Conservation (phyloP, 2,113 vertebrate genomes). For the Thalassoma bifasciatum region DNA sequence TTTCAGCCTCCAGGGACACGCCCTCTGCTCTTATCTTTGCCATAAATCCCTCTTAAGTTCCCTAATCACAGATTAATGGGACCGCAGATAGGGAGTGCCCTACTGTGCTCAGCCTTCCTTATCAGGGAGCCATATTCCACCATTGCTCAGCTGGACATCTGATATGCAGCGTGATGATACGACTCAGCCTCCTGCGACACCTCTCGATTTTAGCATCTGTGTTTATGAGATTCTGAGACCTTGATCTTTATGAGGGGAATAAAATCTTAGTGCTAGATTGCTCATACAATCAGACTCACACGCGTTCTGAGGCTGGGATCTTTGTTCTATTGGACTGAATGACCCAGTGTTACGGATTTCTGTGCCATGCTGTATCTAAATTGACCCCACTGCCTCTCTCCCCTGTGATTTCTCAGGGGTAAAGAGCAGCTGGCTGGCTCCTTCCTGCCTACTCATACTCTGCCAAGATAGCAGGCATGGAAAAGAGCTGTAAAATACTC, state of each 20-base stretch:
- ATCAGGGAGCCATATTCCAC: slow-evolving; percentile 71
- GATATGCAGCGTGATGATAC: slow-evolving; percentile 47
- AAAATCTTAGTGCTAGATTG: slow-evolving; percentile 37
- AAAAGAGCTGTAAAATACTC: slow-evolving; percentile 42
- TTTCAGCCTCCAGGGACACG: slow-evolving; percentile 65
- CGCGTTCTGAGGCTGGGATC: not conserved
- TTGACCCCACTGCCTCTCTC: slow-evolving; percentile 50
- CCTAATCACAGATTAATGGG: slow-evolving; percentile 83
- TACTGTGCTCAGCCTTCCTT: slow-evolving; percentile 65
- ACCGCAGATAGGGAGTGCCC: slow-evolving; percentile 72
- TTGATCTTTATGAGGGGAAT: slow-evolving; percentile 57
- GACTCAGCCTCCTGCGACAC: slow-evolving; percentile 22
- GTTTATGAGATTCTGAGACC: slow-evolving; percentile 54
- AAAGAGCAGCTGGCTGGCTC: slow-evolving; percentile 54
- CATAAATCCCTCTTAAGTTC: slow-evolving; percentile 82
- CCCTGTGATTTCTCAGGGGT: slow-evolving; percentile 36
- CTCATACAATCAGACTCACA: slow-evolving; percentile 27
- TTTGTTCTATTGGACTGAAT: slow-evolving; percentile 33
- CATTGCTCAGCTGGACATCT: slow-evolving; percentile 58
- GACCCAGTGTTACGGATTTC: slow-evolving; percentile 28
- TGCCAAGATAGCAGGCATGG: slow-evolving; percentile 48
- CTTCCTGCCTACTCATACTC: slow-evolving; percentile 30
- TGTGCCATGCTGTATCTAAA: slow-evolving; percentile 45
- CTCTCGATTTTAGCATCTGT: slow-evolving; percentile 31
- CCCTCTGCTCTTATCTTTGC: slow-evolving; percentile 78